A percentile compares a stretch with the other conserved stretches of the same genome.
Conservation (phyloP, 2,888 invertebrate genomes). For the Drosophila pseudotakahashii region DNA sequence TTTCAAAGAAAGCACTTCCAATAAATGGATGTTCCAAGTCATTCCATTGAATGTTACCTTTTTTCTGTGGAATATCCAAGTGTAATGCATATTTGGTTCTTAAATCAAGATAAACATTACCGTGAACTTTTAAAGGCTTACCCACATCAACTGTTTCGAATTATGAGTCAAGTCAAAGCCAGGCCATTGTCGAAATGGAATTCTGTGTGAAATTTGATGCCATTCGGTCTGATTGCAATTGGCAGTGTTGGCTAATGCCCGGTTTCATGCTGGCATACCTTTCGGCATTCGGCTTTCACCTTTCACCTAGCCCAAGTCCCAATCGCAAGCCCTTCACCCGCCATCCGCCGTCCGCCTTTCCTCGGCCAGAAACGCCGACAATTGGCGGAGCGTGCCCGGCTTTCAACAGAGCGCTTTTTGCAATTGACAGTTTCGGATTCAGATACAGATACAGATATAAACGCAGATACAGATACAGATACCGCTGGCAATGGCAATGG, state of each 20-base stretch:
- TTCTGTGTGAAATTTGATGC: conserved; percentile 18
- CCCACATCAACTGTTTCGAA: conserved; percentile 5
- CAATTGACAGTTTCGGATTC: conserved; percentile 44
- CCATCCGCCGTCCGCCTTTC: too few species aligned
- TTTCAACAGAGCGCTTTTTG: conserved; percentile 25
- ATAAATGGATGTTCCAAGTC: not conserved
- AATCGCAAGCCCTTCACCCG: too few species aligned
- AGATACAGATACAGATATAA: conserved; percentile 19
- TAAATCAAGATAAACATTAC: conserved; percentile 8
- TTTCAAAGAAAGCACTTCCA: too few species aligned
- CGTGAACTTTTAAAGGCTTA: conserved; percentile 4
- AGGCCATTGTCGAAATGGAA: conserved; percentile 19
- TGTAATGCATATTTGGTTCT: conserved; percentile 3
- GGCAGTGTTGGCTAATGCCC: conserved; percentile 29
- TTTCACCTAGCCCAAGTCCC: not conserved
- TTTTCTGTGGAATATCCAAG: too few species aligned
- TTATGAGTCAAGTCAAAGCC: conserved; percentile 33
- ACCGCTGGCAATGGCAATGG: conserved; percentile 3
- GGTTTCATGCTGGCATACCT: conserved; percentile 11
- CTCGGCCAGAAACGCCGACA: conserved; percentile 3
- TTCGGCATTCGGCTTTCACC: not conserved
- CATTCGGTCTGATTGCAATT: conserved; percentile 37
- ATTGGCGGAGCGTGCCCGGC: conserved; percentile 29
- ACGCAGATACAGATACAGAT: conserved; percentile 12
- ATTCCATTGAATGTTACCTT: not conserved